Evolutionary conservation across 2,888 invertebrate genomes (phyloP).

Genomic region (Tineola bisselliella): DNA sequence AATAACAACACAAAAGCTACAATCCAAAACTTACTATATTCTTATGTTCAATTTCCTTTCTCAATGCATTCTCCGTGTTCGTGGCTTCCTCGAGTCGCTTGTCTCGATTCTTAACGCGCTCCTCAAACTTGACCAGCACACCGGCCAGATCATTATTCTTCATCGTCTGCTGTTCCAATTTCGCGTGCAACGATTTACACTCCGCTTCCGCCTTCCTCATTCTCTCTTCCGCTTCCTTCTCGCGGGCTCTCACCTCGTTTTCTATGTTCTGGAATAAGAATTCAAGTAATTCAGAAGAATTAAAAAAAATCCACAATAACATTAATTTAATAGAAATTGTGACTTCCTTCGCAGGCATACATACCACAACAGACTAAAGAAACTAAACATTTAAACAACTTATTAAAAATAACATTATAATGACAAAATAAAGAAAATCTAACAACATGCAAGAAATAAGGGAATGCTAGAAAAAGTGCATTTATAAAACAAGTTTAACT

Average conservation of each 20-base stretch:
- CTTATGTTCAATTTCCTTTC: constrained; percentile 41
- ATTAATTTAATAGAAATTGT: no score
- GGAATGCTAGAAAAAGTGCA: no score
- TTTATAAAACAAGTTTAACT: no score
- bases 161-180: constrained; percentile 49
- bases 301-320: no score
- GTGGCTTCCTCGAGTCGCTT: constrained; percentile 48
- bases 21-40: constrained; percentile 45
- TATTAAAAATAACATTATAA: no score
- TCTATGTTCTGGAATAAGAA: constrained; percentile 39
- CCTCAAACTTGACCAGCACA: constrained; percentile 58
- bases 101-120: constrained; percentile 53
- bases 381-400: no score
- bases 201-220: constrained; percentile 37
- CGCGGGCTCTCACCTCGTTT: constrained; percentile 42
- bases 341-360: no score
- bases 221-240: constrained; percentile 40
- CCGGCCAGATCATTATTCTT: constrained; percentile 57
- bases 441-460: no score
- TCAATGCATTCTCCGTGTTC: constrained; percentile 29
- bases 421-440: no score
- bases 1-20: no score
- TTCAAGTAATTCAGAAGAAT: no score
- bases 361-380: no score
- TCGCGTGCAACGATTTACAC: constrained; percentile 39